These are phyloP conservation scores for Meda fulgida DNA, from an alignment of 2,797 vertebrate species.

Conservation along the genomic window DNA sequence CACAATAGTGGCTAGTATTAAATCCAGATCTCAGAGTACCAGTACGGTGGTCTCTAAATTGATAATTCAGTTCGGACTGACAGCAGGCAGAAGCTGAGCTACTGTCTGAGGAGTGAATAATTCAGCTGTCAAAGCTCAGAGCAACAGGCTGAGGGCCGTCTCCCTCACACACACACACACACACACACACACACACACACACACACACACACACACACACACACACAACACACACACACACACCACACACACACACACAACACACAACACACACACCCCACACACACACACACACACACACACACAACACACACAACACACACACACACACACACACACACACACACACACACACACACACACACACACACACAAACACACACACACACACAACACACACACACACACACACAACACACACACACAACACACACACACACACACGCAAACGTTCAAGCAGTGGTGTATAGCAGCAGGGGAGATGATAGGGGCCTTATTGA, in stretches of 20 bases:
- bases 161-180: constrained; percentile 68
- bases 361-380: constrained; percentile 58
- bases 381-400: constrained; percentile 65
- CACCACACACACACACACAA: constrained; percentile 42
- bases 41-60: constrained; percentile 52
- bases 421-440: constrained; percentile 57
- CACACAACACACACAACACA: too few species aligned
- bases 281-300: constrained; percentile 63
- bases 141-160: constrained; percentile 72
- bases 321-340: constrained; percentile 58
- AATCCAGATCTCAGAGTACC: constrained; percentile 30
- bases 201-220: constrained; percentile 62
- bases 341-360: constrained; percentile 38
- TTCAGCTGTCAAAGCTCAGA: constrained; percentile 70
- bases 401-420: constrained; percentile 51
- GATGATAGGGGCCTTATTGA: constrained; percentile 72
- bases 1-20: constrained; percentile 10
- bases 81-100: constrained; percentile 74
- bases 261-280: too few species aligned
- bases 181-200: constrained; percentile 30
- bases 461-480: constrained; percentile 68
- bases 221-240: constrained; percentile 62
- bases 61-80: constrained; percentile 74
- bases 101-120: constrained; percentile 81
- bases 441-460: constrained; percentile 30